Evolutionary conservation across 2,797 vertebrate species (phyloP).

Genomic region (Falco novaeseelandiae): DNA sequence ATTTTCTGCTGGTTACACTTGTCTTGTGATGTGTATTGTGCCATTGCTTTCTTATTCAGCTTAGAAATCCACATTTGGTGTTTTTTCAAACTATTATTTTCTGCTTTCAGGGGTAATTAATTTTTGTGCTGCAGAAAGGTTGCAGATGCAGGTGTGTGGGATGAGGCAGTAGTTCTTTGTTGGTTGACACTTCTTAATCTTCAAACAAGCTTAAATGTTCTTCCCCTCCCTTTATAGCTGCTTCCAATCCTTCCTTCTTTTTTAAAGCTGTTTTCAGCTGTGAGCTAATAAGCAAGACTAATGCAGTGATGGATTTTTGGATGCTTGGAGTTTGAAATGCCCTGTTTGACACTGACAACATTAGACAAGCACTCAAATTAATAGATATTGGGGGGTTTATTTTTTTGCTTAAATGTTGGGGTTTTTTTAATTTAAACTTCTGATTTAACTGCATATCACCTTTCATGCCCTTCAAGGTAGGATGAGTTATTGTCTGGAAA

Average conservation of each 20-base stretch:
- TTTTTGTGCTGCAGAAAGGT: not conserved
- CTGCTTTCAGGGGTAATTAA: slow-evolving; percentile 24
- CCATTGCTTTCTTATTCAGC: not conserved
- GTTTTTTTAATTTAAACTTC: not conserved
- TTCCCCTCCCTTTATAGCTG: slow-evolving; percentile 44
- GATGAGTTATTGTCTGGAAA: not conserved
- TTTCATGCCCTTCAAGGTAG: not conserved
- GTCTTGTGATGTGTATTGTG: not conserved
- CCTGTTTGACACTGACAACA: not conserved
- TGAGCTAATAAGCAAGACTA: slow-evolving; percentile 25
- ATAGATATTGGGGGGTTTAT: not conserved
- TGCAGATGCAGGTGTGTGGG: slow-evolving; percentile 44
- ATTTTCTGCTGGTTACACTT: not conserved
- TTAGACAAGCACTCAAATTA: not conserved
- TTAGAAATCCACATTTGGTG: not conserved
- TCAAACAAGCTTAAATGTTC: slow-evolving; percentile 58
- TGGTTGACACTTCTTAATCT: slow-evolving; percentile 62
- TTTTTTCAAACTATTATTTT: slow-evolving; percentile 2
- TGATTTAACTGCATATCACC: not conserved
- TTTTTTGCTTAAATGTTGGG: not conserved
- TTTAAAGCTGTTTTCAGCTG: slow-evolving; percentile 53
- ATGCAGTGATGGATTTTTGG: slow-evolving; percentile 23
- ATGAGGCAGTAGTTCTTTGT: slow-evolving; percentile 30
- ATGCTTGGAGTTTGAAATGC: not conserved
- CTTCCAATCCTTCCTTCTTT: slow-evolving; percentile 46